phyloP scores from a whole-genome alignment of 30 jellyfish, hydroid and myxozoan genomes.

The Aurelia sp. region DNA sequence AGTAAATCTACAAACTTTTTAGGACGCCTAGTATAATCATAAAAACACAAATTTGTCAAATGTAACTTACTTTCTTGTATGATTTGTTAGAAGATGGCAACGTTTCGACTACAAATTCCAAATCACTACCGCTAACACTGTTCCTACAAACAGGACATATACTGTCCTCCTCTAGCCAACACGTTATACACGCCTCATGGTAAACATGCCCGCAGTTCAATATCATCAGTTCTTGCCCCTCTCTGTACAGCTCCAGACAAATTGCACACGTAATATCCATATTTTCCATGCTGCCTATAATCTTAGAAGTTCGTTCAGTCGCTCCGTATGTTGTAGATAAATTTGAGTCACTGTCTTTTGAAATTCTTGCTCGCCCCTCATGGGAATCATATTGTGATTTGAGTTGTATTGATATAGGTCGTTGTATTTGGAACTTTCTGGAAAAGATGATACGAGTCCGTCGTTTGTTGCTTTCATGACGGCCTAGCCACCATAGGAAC shows the following conservation, averaged over 20 bases:
- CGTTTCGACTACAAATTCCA: slow-evolving; percentile 52
- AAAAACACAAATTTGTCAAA: not conserved
- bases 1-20: too few relatives aligned
- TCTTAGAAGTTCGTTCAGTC: not conserved
- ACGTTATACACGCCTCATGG: slow-evolving; percentile 52
- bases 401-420: slow-evolving; percentile 36
- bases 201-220: slow-evolving; percentile 48
- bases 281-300: slow-evolving; percentile 13
- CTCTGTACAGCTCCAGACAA: slow-evolving; percentile 42
- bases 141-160: slow-evolving; percentile 57
- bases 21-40: too few relatives aligned
- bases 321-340: slow-evolving; percentile 16
- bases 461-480: slow-evolving; percentile 43
- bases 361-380: slow-evolving; percentile 52
- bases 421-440: slow-evolving; percentile 36
- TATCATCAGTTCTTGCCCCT: slow-evolving; percentile 37
- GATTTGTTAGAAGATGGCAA: slow-evolving; percentile 11
- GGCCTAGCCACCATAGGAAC: slow-evolving; percentile 46
- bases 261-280: slow-evolving; percentile 39
- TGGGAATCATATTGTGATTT: slow-evolving; percentile 23
- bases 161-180: slow-evolving; percentile 52
- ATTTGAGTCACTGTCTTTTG: not conserved
- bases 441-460: slow-evolving; percentile 46
- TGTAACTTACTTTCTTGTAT: slow-evolving; percentile 30
- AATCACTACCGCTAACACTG: slow-evolving; percentile 35